Evolutionary conservation across 1,140 invertebrate species (phyloP).

Genomic region (Varroa destructor): DNA sequence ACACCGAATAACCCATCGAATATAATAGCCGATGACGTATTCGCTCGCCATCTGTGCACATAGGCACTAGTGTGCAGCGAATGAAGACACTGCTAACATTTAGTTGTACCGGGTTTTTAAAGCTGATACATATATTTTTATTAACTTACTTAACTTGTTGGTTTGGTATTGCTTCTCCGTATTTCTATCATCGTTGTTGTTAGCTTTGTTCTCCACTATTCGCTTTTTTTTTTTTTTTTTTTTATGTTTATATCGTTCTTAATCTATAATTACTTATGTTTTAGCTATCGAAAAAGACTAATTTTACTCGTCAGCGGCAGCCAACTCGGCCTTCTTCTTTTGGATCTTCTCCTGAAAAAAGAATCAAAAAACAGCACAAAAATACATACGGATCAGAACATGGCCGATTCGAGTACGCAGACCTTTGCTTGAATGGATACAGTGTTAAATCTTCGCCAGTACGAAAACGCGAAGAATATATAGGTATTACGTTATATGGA

Average conservation of each 20-base stretch:
- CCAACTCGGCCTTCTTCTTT: slow-evolving; percentile 22
- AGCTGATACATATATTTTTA: slow-evolving; percentile 23
- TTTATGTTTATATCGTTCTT: no score
- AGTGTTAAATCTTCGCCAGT: no score
- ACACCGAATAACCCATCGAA: no score
- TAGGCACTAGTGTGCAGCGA: no score
- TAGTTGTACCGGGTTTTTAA: slow-evolving; percentile 8
- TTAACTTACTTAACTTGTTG: neutral
- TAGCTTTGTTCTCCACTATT: no score
- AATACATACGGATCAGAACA: neutral
- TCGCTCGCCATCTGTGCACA: no score
- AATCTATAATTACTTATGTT: slow-evolving; percentile 12
- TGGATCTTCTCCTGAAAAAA: slow-evolving; percentile 11
- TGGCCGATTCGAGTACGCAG: neutral
- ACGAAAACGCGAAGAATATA: neutral
- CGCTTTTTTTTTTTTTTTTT: no score
- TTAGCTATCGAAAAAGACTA: slow-evolving; percentile 20
- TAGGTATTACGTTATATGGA: neutral
- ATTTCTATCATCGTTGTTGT: no score
- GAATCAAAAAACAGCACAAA: neutral
- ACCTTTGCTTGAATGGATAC: no score
- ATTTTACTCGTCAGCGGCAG: slow-evolving; percentile 8
- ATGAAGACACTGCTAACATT: neutral
- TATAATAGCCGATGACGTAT: no score
- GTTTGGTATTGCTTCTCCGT: no score